These are phyloP conservation scores for Aradus depressus DNA, from an alignment of 2,888 invertebrate species.

Conservation along the genomic window DNA sequence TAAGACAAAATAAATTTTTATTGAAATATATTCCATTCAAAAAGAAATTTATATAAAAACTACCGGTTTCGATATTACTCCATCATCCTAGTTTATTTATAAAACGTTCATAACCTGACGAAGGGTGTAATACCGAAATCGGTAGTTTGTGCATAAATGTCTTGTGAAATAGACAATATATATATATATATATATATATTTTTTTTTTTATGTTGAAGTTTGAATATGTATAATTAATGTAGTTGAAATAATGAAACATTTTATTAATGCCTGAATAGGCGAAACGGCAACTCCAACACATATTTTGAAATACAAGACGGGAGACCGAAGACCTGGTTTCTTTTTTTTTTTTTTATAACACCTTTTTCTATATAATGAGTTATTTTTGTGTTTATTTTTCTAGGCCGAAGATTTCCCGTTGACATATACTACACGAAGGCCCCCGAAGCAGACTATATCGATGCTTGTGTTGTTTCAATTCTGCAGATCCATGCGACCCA, in stretches of 20 bases:
- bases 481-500: slow-evolving; percentile 98
- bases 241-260: not conserved
- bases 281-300: not conserved
- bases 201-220: not conserved
- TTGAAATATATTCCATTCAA: too few species aligned
- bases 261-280: not conserved
- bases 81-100: too few species aligned
- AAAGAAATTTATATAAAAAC: too few species aligned
- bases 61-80: too few species aligned
- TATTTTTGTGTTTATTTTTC: slow-evolving; percentile 21
- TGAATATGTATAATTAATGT: not conserved
- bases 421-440: slow-evolving; percentile 99
- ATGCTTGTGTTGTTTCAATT: slow-evolving; percentile 94
- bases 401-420: slow-evolving; percentile 90
- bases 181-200: not conserved
- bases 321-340: not conserved
- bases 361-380: not conserved
- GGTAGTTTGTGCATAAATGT: too few species aligned
- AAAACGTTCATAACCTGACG: too few species aligned
- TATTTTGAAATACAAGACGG: too few species aligned
- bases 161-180: too few species aligned
- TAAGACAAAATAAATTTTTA: too few species aligned
- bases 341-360: not conserved
- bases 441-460: slow-evolving; percentile 97
- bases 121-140: too few species aligned